Conservation (phyloP, 1,140 invertebrate genomes). For the Magallana ariakensis region DNA sequence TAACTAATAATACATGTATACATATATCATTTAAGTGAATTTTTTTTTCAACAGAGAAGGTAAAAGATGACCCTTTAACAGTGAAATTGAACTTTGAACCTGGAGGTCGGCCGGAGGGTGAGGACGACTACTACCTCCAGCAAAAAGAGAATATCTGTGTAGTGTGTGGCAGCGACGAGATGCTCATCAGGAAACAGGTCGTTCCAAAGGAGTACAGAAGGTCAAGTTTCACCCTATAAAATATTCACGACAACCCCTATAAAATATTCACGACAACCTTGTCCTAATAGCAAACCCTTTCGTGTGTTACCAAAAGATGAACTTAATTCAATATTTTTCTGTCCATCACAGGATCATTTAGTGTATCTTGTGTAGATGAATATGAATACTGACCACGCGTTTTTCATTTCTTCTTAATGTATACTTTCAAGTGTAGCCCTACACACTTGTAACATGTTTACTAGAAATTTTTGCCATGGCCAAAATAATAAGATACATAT, state of each 20-base stretch:
- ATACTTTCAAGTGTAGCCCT: too few species aligned
- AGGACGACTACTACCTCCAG: constrained; percentile 87
- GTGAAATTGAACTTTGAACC: constrained; percentile 91
- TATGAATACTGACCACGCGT: too few species aligned
- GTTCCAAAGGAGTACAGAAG: constrained; percentile 92
- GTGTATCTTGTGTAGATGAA: too few species aligned
- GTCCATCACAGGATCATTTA: too few species aligned
- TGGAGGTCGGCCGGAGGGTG: constrained; percentile 85
- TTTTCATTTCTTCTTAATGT: too few species aligned
- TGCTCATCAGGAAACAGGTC: constrained; percentile 89
- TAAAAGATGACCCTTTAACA: constrained; percentile 86
- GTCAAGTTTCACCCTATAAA: constrained; percentile 62
- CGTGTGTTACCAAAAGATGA: too few species aligned
- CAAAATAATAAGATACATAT: too few species aligned
- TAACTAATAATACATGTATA: not conserved
- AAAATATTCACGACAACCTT: not conserved
- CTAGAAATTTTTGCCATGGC: too few species aligned
- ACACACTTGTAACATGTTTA: too few species aligned
- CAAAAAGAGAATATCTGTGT: constrained; percentile 91
- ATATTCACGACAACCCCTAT: not conserved
- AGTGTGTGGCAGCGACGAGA: constrained; percentile 87
- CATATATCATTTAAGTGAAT: not conserved
- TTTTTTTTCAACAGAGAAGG: constrained; percentile 78
- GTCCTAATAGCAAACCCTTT: not conserved
- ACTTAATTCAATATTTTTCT: too few species aligned